These are phyloP conservation scores for Ypsolopha scabrella DNA, from an alignment of 2,888 invertebrate species.

Conservation along the genomic window DNA sequence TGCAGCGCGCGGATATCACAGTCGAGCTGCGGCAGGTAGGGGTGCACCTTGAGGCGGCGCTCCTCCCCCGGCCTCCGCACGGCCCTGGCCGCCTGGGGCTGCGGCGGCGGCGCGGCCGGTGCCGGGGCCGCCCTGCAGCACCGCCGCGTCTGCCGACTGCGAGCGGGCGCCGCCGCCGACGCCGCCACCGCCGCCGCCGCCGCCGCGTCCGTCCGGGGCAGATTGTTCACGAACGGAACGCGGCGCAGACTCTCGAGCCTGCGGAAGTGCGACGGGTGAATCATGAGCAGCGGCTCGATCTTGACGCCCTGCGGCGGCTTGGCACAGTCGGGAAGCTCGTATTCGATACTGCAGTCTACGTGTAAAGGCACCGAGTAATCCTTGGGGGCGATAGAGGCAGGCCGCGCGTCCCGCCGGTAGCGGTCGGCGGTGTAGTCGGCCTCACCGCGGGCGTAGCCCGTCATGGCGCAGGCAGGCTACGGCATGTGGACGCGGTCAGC, in stretches of 20 bases:
- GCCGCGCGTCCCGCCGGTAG: conserved; percentile 57
- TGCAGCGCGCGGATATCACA: conserved; percentile 53
- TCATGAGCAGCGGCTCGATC: conserved; percentile 88
- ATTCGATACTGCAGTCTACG: conserved; percentile 92
- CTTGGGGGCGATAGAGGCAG: conserved; percentile 72
- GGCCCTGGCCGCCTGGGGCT: conserved; percentile 25
- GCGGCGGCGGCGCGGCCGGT: conserved; percentile 27
- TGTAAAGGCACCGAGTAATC: conserved; percentile 89
- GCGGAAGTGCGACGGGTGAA: conserved; percentile 90
- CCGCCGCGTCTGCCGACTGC: conserved; percentile 19
- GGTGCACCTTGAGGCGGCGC: conserved; percentile 39
- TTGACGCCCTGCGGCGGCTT: conserved; percentile 87
- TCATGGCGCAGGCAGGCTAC: conserved; percentile 59
- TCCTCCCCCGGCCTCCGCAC: conserved; percentile 18
- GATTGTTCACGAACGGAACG: conserved; percentile 86
- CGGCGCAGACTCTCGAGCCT: conserved; percentile 87
- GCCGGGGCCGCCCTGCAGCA: conserved; percentile 22
- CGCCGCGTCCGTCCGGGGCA: conserved; percentile 72
- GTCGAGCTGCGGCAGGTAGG: conserved; percentile 40
- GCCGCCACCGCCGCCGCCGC: conserved; percentile 32
- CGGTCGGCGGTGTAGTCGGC: conserved; percentile 59
- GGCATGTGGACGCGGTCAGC: conserved; percentile 56
- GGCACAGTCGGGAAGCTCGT: conserved; percentile 90
- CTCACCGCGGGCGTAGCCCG: conserved; percentile 65
- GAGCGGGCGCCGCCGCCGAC: conserved; percentile 19